phyloP scores from a whole-genome alignment of 2,797 vertebrate species.

The Pipistrellus nathusii region DNA sequence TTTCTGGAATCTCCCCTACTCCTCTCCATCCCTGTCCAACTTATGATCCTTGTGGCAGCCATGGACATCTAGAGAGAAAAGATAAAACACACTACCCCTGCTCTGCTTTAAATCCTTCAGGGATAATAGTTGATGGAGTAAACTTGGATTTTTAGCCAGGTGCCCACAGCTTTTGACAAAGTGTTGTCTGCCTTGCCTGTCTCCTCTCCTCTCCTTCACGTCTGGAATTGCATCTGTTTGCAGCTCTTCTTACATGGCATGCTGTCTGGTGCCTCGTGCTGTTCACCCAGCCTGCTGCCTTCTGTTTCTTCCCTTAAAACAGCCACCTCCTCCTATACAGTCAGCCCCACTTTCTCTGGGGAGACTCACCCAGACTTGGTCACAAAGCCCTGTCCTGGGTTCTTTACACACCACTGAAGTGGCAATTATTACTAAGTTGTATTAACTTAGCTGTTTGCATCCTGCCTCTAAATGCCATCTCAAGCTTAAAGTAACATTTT shows the following conservation, averaged over 20 bases:
- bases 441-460: neutral
- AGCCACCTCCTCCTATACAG: neutral
- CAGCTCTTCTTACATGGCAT: neutral
- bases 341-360: neutral
- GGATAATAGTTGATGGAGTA: neutral
- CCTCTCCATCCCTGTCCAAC: neutral
- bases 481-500: constrained; percentile 23
- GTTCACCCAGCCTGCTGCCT: neutral
- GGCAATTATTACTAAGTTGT: neutral
- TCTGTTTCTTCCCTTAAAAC: neutral
- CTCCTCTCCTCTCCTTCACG: neutral
- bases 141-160: neutral
- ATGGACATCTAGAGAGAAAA: neutral
- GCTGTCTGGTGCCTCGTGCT: neutral
- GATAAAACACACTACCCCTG: neutral
- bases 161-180: neutral
- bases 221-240: neutral
- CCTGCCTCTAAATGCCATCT: neutral
- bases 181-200: neutral
- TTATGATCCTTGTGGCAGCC: neutral
- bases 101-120: neutral
- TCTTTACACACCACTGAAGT: neutral
- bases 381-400: neutral
- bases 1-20: neutral
- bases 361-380: neutral